Conservation (phyloP, 2,888 invertebrate species). For the Eupithecia dodoneata region DNA sequence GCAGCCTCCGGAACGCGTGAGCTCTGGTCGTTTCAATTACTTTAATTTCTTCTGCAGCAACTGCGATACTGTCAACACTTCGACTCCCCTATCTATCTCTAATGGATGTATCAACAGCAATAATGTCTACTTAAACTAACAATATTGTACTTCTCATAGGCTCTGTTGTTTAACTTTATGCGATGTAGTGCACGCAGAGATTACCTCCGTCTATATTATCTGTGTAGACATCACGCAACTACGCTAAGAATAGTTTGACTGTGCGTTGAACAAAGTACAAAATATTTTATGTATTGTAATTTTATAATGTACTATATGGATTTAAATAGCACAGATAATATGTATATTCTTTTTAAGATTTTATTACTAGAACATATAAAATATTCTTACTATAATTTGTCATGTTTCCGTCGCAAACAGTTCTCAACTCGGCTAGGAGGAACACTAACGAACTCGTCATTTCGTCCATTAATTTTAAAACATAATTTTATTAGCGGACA, state of each 20-base stretch:
- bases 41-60: constrained; percentile 31
- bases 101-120: constrained; percentile 28
- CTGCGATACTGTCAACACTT: constrained; percentile 32
- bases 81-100: constrained; percentile 21
- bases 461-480: constrained; percentile 84
- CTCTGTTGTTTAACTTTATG: constrained; percentile 50
- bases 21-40: constrained; percentile 12
- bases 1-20: neutral
- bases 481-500: constrained; percentile 79
- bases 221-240: constrained; percentile 57
- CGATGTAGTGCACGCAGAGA: constrained; percentile 36
- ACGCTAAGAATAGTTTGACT: constrained; percentile 75
- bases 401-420: constrained; percentile 82
- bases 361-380: constrained; percentile 64
- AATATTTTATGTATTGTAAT: constrained; percentile 83
- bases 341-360: constrained; percentile 79
- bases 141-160: constrained; percentile 82
- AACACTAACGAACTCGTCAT: constrained; percentile 83
- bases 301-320: constrained; percentile 80
- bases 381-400: constrained; percentile 70
- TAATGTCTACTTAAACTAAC: constrained; percentile 60
- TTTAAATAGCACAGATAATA: constrained; percentile 74
- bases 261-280: constrained; percentile 82
- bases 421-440: constrained; percentile 80
- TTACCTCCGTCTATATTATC: constrained; percentile 32